These are phyloP conservation scores for Noctua fimbriata DNA, from an alignment of 2,888 invertebrate species.

Conservation along the genomic window DNA sequence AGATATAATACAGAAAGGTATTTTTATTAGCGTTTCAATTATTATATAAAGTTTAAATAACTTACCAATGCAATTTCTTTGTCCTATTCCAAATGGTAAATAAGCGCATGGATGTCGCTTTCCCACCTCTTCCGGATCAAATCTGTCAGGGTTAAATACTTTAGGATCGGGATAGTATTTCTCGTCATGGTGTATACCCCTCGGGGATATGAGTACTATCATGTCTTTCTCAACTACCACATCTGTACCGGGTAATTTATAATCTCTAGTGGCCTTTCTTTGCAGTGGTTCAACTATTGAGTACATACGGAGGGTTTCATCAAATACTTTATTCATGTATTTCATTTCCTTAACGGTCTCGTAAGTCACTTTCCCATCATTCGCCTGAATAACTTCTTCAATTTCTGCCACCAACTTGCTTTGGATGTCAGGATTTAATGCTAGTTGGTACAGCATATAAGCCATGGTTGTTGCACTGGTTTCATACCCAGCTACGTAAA, in stretches of 20 bases:
- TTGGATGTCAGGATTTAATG: slow-evolving; percentile 78
- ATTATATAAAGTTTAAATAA: background rate
- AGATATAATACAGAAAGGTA: background rate
- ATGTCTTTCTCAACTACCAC: slow-evolving; percentile 76
- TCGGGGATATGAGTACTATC: slow-evolving; percentile 75
- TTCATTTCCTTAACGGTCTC: slow-evolving; percentile 79
- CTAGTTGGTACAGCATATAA: slow-evolving; percentile 68
- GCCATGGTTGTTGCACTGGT: slow-evolving; percentile 83
- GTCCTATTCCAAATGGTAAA: slow-evolving; percentile 84
- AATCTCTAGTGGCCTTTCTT: slow-evolving; percentile 75
- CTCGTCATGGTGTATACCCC: slow-evolving; percentile 82
- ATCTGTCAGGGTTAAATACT: slow-evolving; percentile 86
- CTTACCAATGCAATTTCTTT: slow-evolving; percentile 84
- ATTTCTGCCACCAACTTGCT: slow-evolving; percentile 76
- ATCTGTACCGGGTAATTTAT: slow-evolving; percentile 79
- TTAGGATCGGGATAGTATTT: slow-evolving; percentile 82
- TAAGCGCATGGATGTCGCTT: slow-evolving; percentile 78
- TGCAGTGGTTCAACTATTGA: slow-evolving; percentile 82
- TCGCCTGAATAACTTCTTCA: slow-evolving; percentile 70
- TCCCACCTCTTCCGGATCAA: slow-evolving; percentile 75
- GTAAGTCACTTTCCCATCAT: slow-evolving; percentile 78
- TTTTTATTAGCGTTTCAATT: background rate
- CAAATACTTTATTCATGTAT: slow-evolving; percentile 81
- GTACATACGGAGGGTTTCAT: slow-evolving; percentile 83
- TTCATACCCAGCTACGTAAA: slow-evolving; percentile 85